Conservation (phyloP, 2,113 vertebrate genomes). For the Pongo pygmaeus region DNA sequence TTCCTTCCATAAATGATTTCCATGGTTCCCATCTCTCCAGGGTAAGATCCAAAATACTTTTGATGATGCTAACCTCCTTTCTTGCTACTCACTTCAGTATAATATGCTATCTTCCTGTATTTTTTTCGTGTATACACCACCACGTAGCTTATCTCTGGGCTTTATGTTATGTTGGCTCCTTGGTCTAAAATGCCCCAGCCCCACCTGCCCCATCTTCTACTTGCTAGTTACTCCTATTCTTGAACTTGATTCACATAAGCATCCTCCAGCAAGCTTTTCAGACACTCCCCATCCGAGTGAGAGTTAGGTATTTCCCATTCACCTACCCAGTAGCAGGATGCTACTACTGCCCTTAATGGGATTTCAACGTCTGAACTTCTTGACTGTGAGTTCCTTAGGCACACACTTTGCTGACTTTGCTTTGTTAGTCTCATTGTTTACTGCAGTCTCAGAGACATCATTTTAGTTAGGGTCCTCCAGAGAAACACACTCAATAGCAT, state of each 20-base stretch:
- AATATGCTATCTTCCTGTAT: neutral
- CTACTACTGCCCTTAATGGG: neutral
- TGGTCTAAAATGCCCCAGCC: neutral
- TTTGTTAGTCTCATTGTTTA: neutral
- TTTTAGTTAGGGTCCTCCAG: neutral
- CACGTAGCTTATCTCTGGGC: neutral
- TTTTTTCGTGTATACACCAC: neutral
- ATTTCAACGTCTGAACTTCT: neutral
- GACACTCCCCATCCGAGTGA: neutral
- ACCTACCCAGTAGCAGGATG: neutral
- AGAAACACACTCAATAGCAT: neutral
- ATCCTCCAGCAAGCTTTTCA: neutral
- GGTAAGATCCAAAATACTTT: neutral
- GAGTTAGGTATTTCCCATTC: neutral
- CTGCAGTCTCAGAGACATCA: neutral
- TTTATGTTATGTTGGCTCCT: neutral
- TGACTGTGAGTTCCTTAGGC: neutral
- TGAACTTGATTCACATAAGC: neutral
- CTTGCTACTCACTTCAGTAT: neutral
- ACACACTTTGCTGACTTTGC: neutral
- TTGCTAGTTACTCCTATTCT: neutral
- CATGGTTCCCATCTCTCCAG: neutral
- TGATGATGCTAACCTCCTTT: neutral
- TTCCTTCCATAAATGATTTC: neutral
- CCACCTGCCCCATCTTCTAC: neutral